Evolutionary conservation across 1,140 invertebrate genomes (phyloP), one percentile per base, ranked within the genome.

Genomic region (Macrobrachium nipponense): DNA sequence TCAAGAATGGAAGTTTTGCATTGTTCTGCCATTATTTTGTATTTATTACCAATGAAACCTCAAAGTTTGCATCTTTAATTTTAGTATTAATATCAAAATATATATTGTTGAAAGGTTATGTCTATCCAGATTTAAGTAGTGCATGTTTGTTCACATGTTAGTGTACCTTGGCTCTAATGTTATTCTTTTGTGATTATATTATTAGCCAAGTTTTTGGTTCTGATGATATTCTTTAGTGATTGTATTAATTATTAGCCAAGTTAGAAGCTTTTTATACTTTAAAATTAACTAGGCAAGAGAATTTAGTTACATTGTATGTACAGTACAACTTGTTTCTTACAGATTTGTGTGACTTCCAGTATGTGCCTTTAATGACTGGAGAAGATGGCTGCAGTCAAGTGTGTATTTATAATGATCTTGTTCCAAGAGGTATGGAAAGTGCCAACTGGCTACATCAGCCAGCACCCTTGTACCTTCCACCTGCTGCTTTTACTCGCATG

Each of bases 271-370:
- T 20, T 20, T 76, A 27, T 8, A 20, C n/a, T n/a, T 66, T 66
- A 14, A 66, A 20, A 20, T 66, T 66, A 61, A 61, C 18, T 20
- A 61, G 58, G 17, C 17, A 59, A 18, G 76, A 58, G 15, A 59
- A 51, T 58, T 20, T 12, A 43, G 7, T 10, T n/a, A 51, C 5
- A 4, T 10, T 18, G 20, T 2, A 14, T 18, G 20, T 2, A 14
- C 20, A 79, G 51, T 14, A 79, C n/a, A 79, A 79, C n/a, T 64
- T 23, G 6, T 73, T 43, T 11, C 85, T 94, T 92, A 88, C 89
- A 97, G 96, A 93, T 90, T 91, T 98, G 84, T 95, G 94, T 91
- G 97, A 99, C 91, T 98, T 97, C 91, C 97, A 98, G 92, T 98
- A 95, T 91, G 91, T 98, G 68, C 96, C 97, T 36, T 92, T 97